phyloP scores from a whole-genome alignment of 2,888 invertebrate genomes.

The Hetaerina titia region DNA sequence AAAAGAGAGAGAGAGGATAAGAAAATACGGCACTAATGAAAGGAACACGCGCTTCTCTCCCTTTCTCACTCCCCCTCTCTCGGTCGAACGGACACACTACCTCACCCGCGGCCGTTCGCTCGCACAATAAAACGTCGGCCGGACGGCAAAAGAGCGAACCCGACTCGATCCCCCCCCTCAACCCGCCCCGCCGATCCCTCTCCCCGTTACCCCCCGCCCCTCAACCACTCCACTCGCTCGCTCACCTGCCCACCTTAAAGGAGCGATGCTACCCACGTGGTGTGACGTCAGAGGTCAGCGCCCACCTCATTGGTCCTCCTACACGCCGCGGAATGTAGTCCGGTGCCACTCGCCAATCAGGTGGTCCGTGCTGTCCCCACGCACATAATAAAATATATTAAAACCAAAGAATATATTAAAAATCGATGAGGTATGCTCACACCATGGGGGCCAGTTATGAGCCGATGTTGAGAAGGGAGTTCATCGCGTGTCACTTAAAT shows the following conservation, averaged over 20 bases:
- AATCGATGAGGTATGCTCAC: not conserved
- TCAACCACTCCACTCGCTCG: not conserved
- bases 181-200: not conserved
- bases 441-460: not conserved
- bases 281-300: constrained; percentile 66
- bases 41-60: not conserved
- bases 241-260: constrained; percentile 25
- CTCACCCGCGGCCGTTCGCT: not conserved
- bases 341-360: constrained; percentile 37
- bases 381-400: not conserved
- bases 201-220: not conserved
- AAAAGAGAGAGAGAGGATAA: not conserved
- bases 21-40: not conserved
- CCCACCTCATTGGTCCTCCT: constrained; percentile 45
- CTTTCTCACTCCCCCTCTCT: not conserved
- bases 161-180: not conserved
- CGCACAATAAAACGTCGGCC: constrained; percentile 7
- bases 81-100: not conserved
- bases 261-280: constrained; percentile 50
- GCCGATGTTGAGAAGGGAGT: not conserved
- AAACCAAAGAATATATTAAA: not conserved
- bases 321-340: constrained; percentile 35
- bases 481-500: not conserved
- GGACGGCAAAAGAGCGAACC: constrained; percentile 15
- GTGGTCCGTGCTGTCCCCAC: constrained; percentile 2